Base-by-base conservation (phyloP, 2,888 invertebrate species). In the Craniophora ligustri region DNA sequence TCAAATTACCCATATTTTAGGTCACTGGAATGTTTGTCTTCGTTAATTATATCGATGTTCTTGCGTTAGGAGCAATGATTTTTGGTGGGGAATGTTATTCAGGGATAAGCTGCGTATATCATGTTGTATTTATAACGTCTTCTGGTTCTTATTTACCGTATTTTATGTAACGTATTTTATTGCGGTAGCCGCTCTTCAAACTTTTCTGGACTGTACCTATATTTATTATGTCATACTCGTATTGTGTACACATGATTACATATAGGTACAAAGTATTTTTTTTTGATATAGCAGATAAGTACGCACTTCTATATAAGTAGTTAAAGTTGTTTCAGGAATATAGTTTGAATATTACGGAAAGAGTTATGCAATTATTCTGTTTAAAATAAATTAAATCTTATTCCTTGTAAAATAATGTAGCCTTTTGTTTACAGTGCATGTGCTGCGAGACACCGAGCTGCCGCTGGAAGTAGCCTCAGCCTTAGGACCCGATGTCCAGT, bases 381-480 rank as follows among this genome's bases (percentile, higher is more conserved):
- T 2, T 21, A 8, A 23, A n/a, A 23, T 23, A 23, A 2, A 23
- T 23, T 23, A 3, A n/a, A 23, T 1, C 18, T 31, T 11, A 31
- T 10, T 35, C n/a, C 7, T n/a, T 38, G n/a, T 10, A 14, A n/a
- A 14, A 5, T 23, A 40, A 53, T 2, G 13, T 8, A 28, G 2
- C 0, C 13, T 7, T 66, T 77, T 76, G 67, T 73, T 94, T 88
- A 32, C 94, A 95, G 95, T 95, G 76, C 94, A 95, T 73, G 94
- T 94, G 30, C 79, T 95, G 42, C 91, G 92, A 49, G 95, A 95
- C 67, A 91, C 93, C 32, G 95, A 95, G 75, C 87, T 94, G 69
- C 95, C 95, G 0, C 79, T 95, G 76, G 95, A 95, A 75, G 94
- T 95, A 67, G 94, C 95, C n/a, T 92, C 94, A 56, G 92, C 94